Conservation (phyloP, 2,797 vertebrate genomes). For the Danionella dracula region DNA sequence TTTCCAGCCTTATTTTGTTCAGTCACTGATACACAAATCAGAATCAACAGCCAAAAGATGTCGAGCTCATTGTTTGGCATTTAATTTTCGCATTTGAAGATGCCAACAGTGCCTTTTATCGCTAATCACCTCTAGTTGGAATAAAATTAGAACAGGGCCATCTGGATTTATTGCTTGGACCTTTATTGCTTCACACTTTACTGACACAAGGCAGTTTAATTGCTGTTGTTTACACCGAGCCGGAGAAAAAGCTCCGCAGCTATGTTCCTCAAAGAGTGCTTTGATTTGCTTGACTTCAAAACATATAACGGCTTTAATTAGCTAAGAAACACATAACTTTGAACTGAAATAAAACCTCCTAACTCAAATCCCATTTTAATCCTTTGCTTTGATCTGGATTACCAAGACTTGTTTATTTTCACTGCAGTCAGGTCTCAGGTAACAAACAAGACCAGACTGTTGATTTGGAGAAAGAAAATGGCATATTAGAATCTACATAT, state of each 20-base stretch:
- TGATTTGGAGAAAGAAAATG: too few species aligned
- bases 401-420: not conserved
- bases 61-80: not conserved
- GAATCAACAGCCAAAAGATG: too few species aligned
- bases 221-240: not conserved
- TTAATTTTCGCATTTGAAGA: not conserved
- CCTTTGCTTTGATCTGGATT: not conserved
- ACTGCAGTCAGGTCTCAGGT: not conserved
- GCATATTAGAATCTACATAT: too few species aligned
- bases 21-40: too few species aligned
- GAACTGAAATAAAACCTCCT: not conserved
- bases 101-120: not conserved
- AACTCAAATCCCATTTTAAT: not conserved
- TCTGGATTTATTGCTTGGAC: not conserved
- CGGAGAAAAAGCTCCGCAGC: not conserved
- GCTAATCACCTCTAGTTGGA: not conserved
- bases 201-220: not conserved
- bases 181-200: not conserved
- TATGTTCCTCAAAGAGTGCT: not conserved
- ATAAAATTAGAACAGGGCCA: not conserved
- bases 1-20: not conserved
- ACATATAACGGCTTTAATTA: slow-evolving; percentile 3
- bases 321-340: not conserved
- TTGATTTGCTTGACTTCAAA: slow-evolving; percentile 14
- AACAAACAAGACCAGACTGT: too few species aligned